Percentiles rank a stretch among this genome's conserved stretches.
phyloP scores from a whole-genome alignment of 1,140 invertebrate species.

The Centruroides vittatus region DNA sequence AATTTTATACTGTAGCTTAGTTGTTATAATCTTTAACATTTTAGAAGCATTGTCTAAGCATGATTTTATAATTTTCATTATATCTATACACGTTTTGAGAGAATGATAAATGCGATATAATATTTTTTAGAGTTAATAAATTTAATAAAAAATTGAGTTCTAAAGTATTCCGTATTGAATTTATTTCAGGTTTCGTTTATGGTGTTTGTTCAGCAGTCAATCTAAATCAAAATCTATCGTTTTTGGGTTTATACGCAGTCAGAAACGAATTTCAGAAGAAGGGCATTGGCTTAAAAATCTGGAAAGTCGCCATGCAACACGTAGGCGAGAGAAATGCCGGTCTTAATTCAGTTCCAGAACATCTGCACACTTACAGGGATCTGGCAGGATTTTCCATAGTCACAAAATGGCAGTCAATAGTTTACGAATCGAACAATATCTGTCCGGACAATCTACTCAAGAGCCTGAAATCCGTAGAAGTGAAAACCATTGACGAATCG shows the following conservation, averaged over 20 bases:
- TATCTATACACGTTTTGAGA: too few relatives aligned
- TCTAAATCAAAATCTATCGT: conserved; percentile 14
- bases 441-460: conserved; percentile 1
- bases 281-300: conserved; percentile 18
- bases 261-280: conserved; percentile 15
- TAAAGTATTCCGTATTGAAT: too few relatives aligned
- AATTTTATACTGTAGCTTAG: too few relatives aligned
- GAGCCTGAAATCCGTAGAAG: background rate
- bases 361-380: conserved; percentile 17
- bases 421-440: conserved; percentile 1
- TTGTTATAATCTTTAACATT: too few relatives aligned
- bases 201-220: conserved; percentile 17
- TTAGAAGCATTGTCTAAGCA: too few relatives aligned
- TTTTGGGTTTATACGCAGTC: conserved; percentile 20
- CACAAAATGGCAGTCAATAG: background rate
- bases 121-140: too few relatives aligned
- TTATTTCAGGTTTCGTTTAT: conserved; percentile 15
- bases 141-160: too few relatives aligned
- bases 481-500: background rate
- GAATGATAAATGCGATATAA: too few relatives aligned
- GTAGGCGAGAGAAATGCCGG: conserved; percentile 15
- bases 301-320: conserved; percentile 17
- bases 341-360: conserved; percentile 19
- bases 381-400: conserved; percentile 15
- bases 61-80: too few relatives aligned